These are phyloP conservation scores for human (Homo sapiens) DNA, from an alignment of 2,113 vertebrate genomes.

Conservation along the genomic window DNA sequence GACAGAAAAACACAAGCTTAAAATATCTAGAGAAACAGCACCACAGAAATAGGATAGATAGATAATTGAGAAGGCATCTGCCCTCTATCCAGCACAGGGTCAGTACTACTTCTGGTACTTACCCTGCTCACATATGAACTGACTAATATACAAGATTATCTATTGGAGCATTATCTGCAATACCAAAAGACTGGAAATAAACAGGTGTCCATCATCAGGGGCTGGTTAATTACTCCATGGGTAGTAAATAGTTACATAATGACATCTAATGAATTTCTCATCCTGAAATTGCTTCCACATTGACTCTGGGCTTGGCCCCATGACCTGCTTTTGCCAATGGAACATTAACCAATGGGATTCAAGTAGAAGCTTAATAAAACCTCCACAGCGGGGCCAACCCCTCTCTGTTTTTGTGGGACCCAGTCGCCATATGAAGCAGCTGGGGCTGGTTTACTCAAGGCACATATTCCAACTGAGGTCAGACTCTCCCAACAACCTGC, in stretches of 20 bases:
- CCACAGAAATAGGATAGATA: not conserved
- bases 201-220: not conserved
- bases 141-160: not conserved
- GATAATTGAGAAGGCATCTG: not conserved
- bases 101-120: not conserved
- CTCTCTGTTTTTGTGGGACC: not conserved
- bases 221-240: not conserved
- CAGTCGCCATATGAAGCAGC: not conserved
- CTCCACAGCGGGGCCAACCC: not conserved
- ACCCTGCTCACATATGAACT: not conserved
- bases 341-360: not conserved
- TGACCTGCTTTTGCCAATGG: not conserved
- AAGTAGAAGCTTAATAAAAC: too few species aligned
- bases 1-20: slow-evolving; percentile 2
- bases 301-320: not conserved
- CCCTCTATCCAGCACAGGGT: not conserved
- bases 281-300: not conserved
- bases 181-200: not conserved
- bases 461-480: fast-evolving
- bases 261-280: not conserved
- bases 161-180: not conserved
- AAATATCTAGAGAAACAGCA: slow-evolving; percentile 33
- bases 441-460: not conserved
- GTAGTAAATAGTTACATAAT: fast-evolving
- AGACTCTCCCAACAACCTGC: not conserved